These are phyloP conservation scores for Oreochromis grahami DNA, from an alignment of 2,797 vertebrate genomes.

Conservation along the genomic window DNA sequence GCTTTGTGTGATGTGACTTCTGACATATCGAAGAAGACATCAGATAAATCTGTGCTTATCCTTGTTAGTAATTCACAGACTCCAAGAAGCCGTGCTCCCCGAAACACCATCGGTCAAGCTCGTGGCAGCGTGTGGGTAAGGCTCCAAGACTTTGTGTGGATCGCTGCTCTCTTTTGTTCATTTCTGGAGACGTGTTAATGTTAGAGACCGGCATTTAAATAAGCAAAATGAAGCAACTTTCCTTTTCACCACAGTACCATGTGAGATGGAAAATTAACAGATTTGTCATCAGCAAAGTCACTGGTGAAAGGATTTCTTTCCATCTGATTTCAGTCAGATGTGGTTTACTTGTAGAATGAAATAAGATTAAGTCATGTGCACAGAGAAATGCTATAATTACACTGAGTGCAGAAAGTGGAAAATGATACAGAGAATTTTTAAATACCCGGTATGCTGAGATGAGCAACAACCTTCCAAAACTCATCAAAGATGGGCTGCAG, in stretches of 20 bases:
- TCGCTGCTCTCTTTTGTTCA: neutral
- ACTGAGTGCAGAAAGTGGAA: neutral
- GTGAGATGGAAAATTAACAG: slow-evolving; percentile 17
- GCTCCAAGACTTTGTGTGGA: neutral
- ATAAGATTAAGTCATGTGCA: neutral
- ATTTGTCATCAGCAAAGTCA: neutral
- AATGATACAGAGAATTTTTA: neutral
- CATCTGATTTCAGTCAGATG: neutral
- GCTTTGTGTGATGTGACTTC: slow-evolving; percentile 88
- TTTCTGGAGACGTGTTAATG: neutral
- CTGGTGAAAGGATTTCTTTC: neutral
- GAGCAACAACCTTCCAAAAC: neutral
- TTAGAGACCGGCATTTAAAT: neutral
- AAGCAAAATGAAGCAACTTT: neutral
- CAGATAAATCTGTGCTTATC: slow-evolving; percentile 89
- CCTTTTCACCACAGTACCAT: neutral
- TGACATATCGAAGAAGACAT: slow-evolving; percentile 81
- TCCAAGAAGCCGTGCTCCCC: slow-evolving; percentile 13
- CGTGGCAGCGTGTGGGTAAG: neutral
- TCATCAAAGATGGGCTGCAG: neutral
- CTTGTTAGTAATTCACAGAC: slow-evolving; percentile 73
- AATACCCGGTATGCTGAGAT: neutral
- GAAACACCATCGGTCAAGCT: neutral
- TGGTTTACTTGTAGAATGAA: neutral
- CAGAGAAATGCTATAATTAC: neutral